Evolutionary conservation across 2,888 invertebrate genomes (phyloP), one percentile per base, ranked within the genome.

Genomic region (Stratiomys singularior): DNA sequence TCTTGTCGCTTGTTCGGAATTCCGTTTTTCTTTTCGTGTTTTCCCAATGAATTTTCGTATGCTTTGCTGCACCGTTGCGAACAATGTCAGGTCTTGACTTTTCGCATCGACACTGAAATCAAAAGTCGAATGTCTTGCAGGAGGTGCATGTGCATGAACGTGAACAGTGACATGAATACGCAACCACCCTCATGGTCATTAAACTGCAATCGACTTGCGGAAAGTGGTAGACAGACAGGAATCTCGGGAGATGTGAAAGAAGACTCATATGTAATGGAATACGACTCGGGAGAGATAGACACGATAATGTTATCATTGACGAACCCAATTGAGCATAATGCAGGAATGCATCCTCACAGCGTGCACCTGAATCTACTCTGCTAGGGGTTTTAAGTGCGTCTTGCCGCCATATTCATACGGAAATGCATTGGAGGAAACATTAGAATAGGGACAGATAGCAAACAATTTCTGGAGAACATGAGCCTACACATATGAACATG

Each of bases 81-180:
- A 15, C 66, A 66, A 66, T 37, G 66, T 66, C 66, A 66, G 37
- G 66, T 37, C 30, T 66, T 66, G 66, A 66, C 37, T 30, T 66
- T 66, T 66, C 37, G 66, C 66, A 27, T 5, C 66, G 66, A 66
- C 66, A 66, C 66, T 66, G 66, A 66, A 28, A 66, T 13, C 1
- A 66, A 66, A 66, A 66, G 66, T 37, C 37, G 30, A 52, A 37
- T 37, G 37, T 37, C 37, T 37, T 37, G 37, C 5, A n/a, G 5
- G 37, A 37, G 37, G 37, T 37, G 37, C 37, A 37, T 37, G 23
- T 27, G n/a, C 27, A 4, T 25, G 63, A 27, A 15, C 63, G 27
- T 27, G 11, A 5, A 18, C 52, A 25, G 9, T 63, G 15, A 25
- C 21, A 4, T 27, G 63, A 37, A 37, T 37, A 37, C 9, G 37